phyloP scores from a whole-genome alignment of 2,888 invertebrate genomes.

The Amiota communis region DNA sequence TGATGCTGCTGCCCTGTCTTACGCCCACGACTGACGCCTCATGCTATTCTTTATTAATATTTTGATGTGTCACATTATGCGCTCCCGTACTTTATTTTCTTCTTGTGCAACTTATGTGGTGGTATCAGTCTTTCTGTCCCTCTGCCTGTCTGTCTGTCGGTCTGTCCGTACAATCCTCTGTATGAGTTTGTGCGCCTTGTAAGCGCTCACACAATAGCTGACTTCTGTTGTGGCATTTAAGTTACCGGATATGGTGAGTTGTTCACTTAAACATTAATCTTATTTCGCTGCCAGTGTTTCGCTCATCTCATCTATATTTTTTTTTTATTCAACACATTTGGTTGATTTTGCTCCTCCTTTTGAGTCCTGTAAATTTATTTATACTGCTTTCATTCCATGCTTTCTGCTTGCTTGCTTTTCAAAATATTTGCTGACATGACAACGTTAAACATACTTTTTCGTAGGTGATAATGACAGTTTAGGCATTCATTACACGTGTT shows the following conservation, averaged over 20 bases:
- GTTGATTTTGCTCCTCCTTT: neutral
- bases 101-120: neutral
- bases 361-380: slow-evolving; percentile 13
- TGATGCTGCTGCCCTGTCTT: neutral
- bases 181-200: neutral
- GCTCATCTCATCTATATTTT: neutral
- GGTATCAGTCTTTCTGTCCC: neutral
- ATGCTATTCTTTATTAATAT: slow-evolving; percentile 42
- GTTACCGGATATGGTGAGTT: slow-evolving; percentile 24
- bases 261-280: slow-evolving; percentile 25
- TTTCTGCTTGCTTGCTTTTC: slow-evolving; percentile 47
- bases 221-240: slow-evolving; percentile 25
- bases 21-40: neutral
- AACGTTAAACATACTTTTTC: slow-evolving; percentile 60
- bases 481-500: slow-evolving; percentile 67
- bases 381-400: slow-evolving; percentile 8
- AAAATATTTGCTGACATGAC: slow-evolving; percentile 67
- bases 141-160: neutral
- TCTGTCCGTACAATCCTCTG: neutral
- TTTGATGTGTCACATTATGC: slow-evolving; percentile 60
- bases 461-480: slow-evolving; percentile 66
- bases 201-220: slow-evolving; percentile 22
- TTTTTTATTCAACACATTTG: slow-evolving; percentile 5
- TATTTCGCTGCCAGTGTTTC: slow-evolving; percentile 20
- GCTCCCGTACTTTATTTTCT: slow-evolving; percentile 16